Evolutionary conservation across 1,140 invertebrate species (phyloP), one percentile per base, ranked within the genome.

Genomic region (Maniola jurtina): DNA sequence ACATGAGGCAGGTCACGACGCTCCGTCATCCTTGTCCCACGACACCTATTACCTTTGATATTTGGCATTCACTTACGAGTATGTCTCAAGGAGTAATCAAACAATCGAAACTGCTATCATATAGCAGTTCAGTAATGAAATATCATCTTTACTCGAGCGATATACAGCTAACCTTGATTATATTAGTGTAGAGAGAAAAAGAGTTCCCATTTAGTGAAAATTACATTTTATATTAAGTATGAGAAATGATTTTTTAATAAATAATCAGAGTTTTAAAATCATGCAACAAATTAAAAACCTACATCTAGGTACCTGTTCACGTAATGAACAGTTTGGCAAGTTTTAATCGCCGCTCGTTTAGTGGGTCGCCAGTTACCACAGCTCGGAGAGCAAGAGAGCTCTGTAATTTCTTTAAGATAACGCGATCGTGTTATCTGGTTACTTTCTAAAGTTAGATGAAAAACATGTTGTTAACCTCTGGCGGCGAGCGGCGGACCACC

Each of bases 371-470:
- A 47, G 52, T 64, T 57, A 54, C 62, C 36, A 55, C 61, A 63
- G 62, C 34, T 13, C 16, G 13, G 10, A 45, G 42, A 45, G 42
- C 42, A 57, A 38, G 16, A 55, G 58, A 61, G 59, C 55, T 63
- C 54, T 38, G 55, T 63, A 64, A 68, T 60, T 68, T 60, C 56
- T 68, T 60, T 54, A 45, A 64, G 70, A 70, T 67, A 80, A 77
- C 63, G 73, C 68, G 75, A 66, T 69, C 59, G 72, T 63, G 72
- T 81, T 83, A 83, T 88, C 83, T 84, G 55, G 76, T 80, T 87
- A 87, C 87, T 89, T 89, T 89, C 87, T 88, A 89, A 88, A 89
- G 83, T 84, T 84, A 84, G 83, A 88, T 83, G 83, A 69, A 79
- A 86, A 86, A 87, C 79, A 83, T 79, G 81, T 86, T 82, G 84